These are phyloP conservation scores for Candoia aspera DNA, from an alignment of 2,113 vertebrate genomes.

Conservation along the genomic window DNA sequence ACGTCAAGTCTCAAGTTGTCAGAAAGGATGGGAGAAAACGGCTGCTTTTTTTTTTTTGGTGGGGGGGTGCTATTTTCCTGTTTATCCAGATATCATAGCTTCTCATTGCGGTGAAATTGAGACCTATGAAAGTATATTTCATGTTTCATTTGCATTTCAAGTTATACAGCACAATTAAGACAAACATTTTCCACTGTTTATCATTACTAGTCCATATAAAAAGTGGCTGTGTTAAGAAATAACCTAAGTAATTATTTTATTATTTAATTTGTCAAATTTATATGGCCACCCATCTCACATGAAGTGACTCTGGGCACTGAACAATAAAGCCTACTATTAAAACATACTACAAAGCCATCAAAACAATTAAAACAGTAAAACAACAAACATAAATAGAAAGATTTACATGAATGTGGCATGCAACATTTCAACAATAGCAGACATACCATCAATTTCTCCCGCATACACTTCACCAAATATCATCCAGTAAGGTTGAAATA, in stretches of 20 bases:
- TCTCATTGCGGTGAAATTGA: background rate
- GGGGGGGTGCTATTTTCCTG: too few relatives aligned
- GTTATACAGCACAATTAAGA: background rate
- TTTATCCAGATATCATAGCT: background rate
- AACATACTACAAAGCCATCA: background rate
- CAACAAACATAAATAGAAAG: background rate
- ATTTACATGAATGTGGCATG: background rate
- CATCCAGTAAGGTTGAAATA: conserved; percentile 98
- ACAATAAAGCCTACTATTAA: background rate
- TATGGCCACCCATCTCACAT: background rate
- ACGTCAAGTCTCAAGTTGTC: background rate
- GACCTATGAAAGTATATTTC: background rate
- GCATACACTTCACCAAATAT: conserved; percentile 98
- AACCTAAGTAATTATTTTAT: background rate
- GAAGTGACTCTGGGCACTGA: background rate
- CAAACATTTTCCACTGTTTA: background rate
- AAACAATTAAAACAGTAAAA: background rate
- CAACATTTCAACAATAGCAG: conserved; percentile 17
- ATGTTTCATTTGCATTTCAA: background rate
- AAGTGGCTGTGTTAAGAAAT: background rate
- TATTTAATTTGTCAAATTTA: background rate
- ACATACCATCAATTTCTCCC: conserved; percentile 85
- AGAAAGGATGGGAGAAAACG: background rate
- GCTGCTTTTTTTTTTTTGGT: background rate
- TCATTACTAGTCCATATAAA: background rate